Conservation (phyloP, 2,113 vertebrate genomes). For the Quiscalus mexicanus region DNA sequence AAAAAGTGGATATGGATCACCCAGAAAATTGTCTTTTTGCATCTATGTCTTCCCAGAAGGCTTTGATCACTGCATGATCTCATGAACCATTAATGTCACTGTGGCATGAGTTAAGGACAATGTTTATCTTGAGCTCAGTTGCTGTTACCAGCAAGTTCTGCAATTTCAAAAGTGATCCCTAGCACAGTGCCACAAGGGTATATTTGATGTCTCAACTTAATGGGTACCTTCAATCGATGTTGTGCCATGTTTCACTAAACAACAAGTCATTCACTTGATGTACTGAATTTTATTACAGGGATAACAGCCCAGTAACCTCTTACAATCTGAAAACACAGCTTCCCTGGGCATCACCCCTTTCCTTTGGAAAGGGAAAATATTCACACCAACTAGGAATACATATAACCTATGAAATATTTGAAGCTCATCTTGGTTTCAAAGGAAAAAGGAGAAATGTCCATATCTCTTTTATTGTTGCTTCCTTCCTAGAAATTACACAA, state of each 20-base stretch:
- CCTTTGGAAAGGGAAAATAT: background rate
- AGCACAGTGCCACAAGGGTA: background rate
- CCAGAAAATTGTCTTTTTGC: background rate
- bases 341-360: background rate
- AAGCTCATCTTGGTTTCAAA: background rate
- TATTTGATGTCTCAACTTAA: constrained; percentile 41
- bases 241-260: constrained; percentile 17
- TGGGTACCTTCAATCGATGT: constrained; percentile 5
- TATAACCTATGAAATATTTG: background rate
- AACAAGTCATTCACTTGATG: constrained; percentile 2
- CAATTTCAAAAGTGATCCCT: background rate
- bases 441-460: background rate
- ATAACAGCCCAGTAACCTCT: constrained; percentile 4
- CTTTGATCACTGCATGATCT: background rate
- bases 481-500: background rate
- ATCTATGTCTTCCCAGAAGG: background rate
- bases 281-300: constrained; percentile 41
- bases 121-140: background rate
- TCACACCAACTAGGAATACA: background rate
- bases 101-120: background rate
- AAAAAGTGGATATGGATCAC: background rate
- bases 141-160: background rate
- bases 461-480: background rate
- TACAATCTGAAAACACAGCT: background rate
- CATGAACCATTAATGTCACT: constrained; percentile 9